Evolutionary conservation across 2,888 invertebrate genomes (phyloP).

Genomic region (Gymnocheta viridis): DNA sequence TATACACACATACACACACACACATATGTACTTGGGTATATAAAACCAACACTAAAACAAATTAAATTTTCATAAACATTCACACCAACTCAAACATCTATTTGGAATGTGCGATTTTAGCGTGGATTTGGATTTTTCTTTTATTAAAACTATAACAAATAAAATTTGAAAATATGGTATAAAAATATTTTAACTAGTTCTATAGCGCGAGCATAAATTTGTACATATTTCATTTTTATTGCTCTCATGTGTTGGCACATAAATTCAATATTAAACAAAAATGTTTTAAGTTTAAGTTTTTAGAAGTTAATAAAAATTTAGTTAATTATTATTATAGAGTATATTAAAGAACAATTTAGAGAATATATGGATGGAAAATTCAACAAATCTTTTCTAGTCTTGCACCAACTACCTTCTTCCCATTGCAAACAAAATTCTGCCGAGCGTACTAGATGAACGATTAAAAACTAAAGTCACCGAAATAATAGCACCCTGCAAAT

Average conservation of each 20-base stretch:
- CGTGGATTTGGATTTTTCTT: slow-evolving; percentile 22
- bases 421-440: no score
- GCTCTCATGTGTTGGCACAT: slow-evolving; percentile 68
- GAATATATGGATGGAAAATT: neutral
- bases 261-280: slow-evolving; percentile 48
- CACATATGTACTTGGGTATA: neutral
- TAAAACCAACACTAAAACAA: slow-evolving; percentile 34
- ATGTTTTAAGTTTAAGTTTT: slow-evolving; percentile 19
- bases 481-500: no score
- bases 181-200: slow-evolving; percentile 40
- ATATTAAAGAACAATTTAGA: neutral
- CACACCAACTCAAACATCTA: neutral
- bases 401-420: no score
- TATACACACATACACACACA: neutral
- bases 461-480: no score
- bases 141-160: slow-evolving; percentile 28
- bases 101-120: slow-evolving; percentile 16
- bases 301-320: slow-evolving; percentile 38
- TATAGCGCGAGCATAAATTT: slow-evolving; percentile 19
- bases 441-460: no score
- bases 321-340: neutral
- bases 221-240: slow-evolving; percentile 66
- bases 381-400: no score
- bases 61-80: slow-evolving; percentile 16
- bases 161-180: slow-evolving; percentile 11